Evolutionary conservation across 2,888 invertebrate species (phyloP), one percentile per base, ranked within the genome.

Genomic region (Sphinx pinastri): DNA sequence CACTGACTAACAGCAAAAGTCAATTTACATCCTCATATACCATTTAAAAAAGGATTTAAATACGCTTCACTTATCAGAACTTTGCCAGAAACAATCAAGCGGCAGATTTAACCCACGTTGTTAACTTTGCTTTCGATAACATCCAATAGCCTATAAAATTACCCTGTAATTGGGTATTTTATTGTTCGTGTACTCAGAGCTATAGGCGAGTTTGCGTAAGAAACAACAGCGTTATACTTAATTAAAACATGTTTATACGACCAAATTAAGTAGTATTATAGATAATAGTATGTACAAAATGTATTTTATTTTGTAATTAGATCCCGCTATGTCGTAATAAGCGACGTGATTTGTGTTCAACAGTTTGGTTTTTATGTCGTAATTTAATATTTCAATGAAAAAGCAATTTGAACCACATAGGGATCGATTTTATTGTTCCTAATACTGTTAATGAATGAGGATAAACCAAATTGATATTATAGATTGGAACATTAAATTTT

Each of bases 111-210:
- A 63, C 47, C 47, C 47, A 19, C 47, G n/a, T 5, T 45, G 45
- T 60, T 60, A 16, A 45, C 60, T 49, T 5, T n/a, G 60, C 10
- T 16, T 47, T 7, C 63, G 19, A 19, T 63, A 63, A 49, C 60
- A 47, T 19, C 47, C 47, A 12, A 19, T 63, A 63, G 45, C 60
- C 60, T 63, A 63, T 63, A 63, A 63, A 63, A 63, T 63, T 49
- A 19, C 45, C 11, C n/a, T 47, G n/a, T 49, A 63, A 63, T 63
- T 63, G 63, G 16, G 45, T 45, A 60, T 60, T 60, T 63, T 49
- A 63, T 49, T 63, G 47, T 63, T 63, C 16, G 7, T 63, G 63
- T 63, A 49, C 19, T 49, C 58, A 4, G 58, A 31, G 38, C 14
- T 58, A 58, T 38, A 31, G 38, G 16, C 16, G 0, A 13, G 7